Evolutionary conservation across 2,888 invertebrate species (phyloP).

Genomic region (Tipula lateralis): DNA sequence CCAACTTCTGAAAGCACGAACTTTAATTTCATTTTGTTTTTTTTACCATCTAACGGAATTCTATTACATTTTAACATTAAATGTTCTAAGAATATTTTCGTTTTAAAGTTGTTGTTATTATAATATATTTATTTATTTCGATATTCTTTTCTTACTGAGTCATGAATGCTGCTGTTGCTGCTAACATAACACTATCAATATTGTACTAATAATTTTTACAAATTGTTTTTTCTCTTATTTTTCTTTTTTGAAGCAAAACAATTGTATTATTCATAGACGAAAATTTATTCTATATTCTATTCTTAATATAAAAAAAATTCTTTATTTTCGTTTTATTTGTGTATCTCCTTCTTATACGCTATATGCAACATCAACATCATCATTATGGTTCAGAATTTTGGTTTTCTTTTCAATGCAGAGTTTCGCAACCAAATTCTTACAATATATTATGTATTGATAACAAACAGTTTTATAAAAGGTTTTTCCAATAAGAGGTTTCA

Average conservation of each 20-base stretch:
- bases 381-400: background rate
- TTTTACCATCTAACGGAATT: background rate
- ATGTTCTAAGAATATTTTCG: conserved; percentile 1
- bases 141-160: background rate
- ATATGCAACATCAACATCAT: background rate
- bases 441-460: no score
- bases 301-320: background rate
- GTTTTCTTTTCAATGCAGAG: no score
- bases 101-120: background rate
- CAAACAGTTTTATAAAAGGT: no score
- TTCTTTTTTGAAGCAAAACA: background rate
- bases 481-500: no score
- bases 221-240: background rate
- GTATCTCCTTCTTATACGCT: background rate
- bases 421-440: no score
- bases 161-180: conserved; percentile 19
- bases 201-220: conserved; percentile 24
- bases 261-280: background rate
- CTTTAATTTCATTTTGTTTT: background rate
- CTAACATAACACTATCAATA: conserved; percentile 7
- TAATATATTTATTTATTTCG: background rate
- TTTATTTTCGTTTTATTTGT: background rate
- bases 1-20: conserved; percentile 13
- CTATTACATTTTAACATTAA: background rate
- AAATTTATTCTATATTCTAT: background rate